Base-by-base conservation (phyloP, 2,797 vertebrate species). In the Siniperca undulata region DNA sequence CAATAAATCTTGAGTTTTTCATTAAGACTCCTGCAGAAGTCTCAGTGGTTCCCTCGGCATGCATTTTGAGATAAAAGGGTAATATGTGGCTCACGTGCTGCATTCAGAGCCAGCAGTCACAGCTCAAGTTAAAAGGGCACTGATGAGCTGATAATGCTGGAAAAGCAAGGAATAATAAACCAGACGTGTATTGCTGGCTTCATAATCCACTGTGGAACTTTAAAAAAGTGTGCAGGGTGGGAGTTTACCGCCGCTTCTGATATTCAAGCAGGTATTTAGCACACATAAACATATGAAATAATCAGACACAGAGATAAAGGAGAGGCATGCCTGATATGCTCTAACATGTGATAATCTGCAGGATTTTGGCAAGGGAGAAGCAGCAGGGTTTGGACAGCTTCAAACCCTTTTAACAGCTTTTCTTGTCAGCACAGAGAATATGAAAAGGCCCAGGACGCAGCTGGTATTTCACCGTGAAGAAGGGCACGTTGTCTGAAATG, bases 251-350 rank as follows among this genome's bases (percentile, higher is more conserved):
- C 13, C 10, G 3, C n/a, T 55, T 86, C 62, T 78, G 72, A 78
- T 86, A 59, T 69, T 65, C 80, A 85, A 53, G 82, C 76, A 77
- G 68, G 46, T 70, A 61, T 62, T 85, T 24, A 72, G 48, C 64
- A 24, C 68, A 73, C 52, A 61, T 13, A 60, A 70, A 75, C 52
- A 83, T 72, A 53, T 62, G 61, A 74, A 70, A 60, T 67, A 40
- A 69, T 66, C 70, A 67, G 64, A 36, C 59, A 1, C 59, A 1
- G 66, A 78, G 84, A 87, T 89, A 85, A 79, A 73, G 48, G 16
- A 24, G 0, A 36, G 38, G 48, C 53, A 62, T 7, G n/a, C 17
- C 56, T 10, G 34, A 48, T 44, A 11, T 4, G 67, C 44, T 70
- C 16, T 3, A 46, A 38, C 65, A 38, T 71, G 73, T 71, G 46